Conservation (phyloP, 2,888 invertebrate genomes). For the Ecdyonurus torrentis region DNA sequence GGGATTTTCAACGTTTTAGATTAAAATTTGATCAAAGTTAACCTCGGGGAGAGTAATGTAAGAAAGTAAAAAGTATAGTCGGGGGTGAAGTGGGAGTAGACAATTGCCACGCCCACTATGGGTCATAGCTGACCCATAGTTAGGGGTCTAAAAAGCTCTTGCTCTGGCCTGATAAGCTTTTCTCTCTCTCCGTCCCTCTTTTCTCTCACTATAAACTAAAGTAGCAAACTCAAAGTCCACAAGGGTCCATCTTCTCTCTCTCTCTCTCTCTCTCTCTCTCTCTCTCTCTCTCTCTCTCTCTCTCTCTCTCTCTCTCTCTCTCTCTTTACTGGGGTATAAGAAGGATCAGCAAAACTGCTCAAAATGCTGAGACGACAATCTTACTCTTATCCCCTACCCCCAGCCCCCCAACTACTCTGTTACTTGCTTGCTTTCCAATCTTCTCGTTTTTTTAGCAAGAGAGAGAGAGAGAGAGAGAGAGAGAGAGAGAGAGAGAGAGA, state of each 20-base stretch:
- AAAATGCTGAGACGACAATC: background rate
- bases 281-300: no score
- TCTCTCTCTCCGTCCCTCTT: background rate
- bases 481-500: no score
- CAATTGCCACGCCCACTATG: no score
- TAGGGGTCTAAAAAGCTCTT: background rate
- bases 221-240: background rate
- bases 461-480: no score
- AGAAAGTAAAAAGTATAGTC: no score
- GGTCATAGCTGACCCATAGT: no score
- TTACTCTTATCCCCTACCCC: no score
- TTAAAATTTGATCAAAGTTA: slow-evolving; percentile 3
- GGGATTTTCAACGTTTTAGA: background rate
- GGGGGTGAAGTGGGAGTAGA: no score
- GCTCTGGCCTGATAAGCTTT: background rate
- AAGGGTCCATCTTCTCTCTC: background rate
- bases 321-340: no score
- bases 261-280: no score
- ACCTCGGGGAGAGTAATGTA: background rate
- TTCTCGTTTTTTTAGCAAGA: background rate
- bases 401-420: no score
- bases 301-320: no score
- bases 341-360: background rate
- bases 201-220: background rate
- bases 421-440: background rate